A percentile compares a stretch with the other conserved stretches of the same genome.
Conservation (phyloP, 2,888 invertebrate genomes). For the Tenthredo livida region DNA sequence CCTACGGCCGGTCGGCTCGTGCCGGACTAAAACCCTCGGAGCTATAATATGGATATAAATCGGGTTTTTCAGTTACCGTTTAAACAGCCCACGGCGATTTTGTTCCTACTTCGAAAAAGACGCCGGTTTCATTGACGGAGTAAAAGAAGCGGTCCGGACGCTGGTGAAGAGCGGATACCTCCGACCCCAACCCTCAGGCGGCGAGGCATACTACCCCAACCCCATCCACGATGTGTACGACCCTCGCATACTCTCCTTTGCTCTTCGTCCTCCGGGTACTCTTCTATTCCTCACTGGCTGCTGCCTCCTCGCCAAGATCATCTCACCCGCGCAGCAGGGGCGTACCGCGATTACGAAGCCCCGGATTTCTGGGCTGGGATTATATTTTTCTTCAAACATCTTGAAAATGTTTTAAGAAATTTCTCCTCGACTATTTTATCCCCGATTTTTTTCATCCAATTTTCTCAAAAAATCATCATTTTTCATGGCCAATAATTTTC, state of each 20-base stretch:
- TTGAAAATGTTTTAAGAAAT: neutral
- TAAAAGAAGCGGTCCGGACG: neutral
- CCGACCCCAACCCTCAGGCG: constrained; percentile 10
- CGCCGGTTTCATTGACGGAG: constrained; percentile 44
- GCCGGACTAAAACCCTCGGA: neutral
- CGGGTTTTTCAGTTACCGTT: constrained; percentile 12
- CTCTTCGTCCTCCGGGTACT: constrained; percentile 19
- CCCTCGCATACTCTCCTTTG: constrained; percentile 21
- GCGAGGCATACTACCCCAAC: neutral
- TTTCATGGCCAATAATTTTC: neutral
- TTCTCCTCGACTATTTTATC: neutral
- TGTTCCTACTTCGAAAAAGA: neutral
- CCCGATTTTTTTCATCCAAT: too few species aligned
- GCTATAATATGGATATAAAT: constrained; percentile 11
- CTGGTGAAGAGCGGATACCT: neutral
- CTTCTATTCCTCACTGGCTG: constrained; percentile 18
- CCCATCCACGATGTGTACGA: constrained; percentile 8
- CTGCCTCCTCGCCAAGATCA: constrained; percentile 42
- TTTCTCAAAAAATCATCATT: too few species aligned
- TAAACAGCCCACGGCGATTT: neutral
- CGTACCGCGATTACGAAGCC: neutral
- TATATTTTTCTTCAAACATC: neutral
- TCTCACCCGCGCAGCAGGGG: constrained; percentile 45
- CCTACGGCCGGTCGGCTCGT: neutral
- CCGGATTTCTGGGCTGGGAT: neutral